Percentiles rank a stretch among this genome's conserved stretches.
Conservation (phyloP, 1,140 invertebrate species). For the Lasioglossum baleicum region DNA sequence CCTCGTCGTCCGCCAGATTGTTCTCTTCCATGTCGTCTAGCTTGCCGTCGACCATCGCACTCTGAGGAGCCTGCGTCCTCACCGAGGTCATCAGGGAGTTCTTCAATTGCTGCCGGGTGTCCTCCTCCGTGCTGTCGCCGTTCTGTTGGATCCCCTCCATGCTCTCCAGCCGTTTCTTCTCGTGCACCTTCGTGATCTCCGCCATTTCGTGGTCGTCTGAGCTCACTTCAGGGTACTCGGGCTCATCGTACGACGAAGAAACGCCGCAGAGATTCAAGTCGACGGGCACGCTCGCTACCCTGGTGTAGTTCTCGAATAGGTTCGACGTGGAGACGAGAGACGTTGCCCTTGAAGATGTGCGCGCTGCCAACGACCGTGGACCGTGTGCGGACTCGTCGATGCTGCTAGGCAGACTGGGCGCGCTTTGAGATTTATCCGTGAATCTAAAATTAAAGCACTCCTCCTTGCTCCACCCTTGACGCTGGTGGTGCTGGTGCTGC, state of each 20-base stretch:
- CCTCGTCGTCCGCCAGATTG: slow-evolving; percentile 36
- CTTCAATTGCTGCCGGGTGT: slow-evolving; percentile 41
- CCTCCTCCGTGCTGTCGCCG: slow-evolving; percentile 52
- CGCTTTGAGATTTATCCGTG: slow-evolving; percentile 78
- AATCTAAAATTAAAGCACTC: slow-evolving; percentile 79
- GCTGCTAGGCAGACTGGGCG: slow-evolving; percentile 76
- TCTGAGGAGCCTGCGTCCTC: slow-evolving; percentile 49
- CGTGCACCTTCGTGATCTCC: slow-evolving; percentile 31
- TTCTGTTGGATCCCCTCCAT: slow-evolving; percentile 10
- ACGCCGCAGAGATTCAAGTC: slow-evolving; percentile 79
- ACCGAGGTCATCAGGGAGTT: slow-evolving; percentile 57
- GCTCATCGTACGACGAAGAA: slow-evolving; percentile 36
- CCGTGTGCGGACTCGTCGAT: slow-evolving; percentile 66
- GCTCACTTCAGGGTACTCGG: slow-evolving; percentile 39
- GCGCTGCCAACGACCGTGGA: neutral
- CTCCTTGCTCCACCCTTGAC: slow-evolving; percentile 73
- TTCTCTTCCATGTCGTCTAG: slow-evolving; percentile 15
- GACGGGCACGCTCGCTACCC: slow-evolving; percentile 80
- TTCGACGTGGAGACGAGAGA: slow-evolving; percentile 59
- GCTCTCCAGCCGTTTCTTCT: slow-evolving; percentile 48
- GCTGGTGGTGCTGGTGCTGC: slow-evolving; percentile 57
- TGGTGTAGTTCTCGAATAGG: slow-evolving; percentile 70
- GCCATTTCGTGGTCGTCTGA: slow-evolving; percentile 56
- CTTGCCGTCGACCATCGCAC: slow-evolving; percentile 70
- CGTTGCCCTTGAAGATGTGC: slow-evolving; percentile 47